Evolutionary conservation across 2,888 invertebrate species (phyloP).

Genomic region (Cephus spinipes): DNA sequence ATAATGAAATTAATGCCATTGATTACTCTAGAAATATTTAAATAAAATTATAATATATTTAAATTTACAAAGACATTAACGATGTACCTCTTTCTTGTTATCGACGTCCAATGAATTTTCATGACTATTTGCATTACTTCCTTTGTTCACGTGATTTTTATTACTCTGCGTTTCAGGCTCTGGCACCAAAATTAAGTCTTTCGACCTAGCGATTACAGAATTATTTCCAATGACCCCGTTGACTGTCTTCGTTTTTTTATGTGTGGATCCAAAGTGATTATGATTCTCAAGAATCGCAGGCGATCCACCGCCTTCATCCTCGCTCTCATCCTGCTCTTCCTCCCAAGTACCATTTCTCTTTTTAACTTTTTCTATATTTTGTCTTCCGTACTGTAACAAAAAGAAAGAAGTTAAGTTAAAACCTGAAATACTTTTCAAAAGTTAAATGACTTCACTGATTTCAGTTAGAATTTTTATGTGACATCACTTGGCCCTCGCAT

Average conservation of each 20-base stretch:
- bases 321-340: slow-evolving; percentile 70
- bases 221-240: slow-evolving; percentile 70
- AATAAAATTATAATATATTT: background rate
- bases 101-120: slow-evolving; percentile 21
- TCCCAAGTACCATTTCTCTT: slow-evolving; percentile 68
- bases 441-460: background rate
- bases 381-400: slow-evolving; percentile 81
- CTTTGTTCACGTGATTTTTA: slow-evolving; percentile 52
- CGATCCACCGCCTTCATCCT: slow-evolving; percentile 67
- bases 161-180: slow-evolving; percentile 75
- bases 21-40: background rate
- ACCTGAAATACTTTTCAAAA: too few species aligned
- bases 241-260: slow-evolving; percentile 34
- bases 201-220: slow-evolving; percentile 77
- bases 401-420: background rate
- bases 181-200: slow-evolving; percentile 80
- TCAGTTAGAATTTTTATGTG: background rate
- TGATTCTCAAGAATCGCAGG: slow-evolving; percentile 53
- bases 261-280: slow-evolving; percentile 20
- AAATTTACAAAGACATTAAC: background rate
- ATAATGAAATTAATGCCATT: slow-evolving; percentile 11
- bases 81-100: slow-evolving; percentile 42
- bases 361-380: slow-evolving; percentile 80
- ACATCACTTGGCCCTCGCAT: background rate
- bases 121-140: slow-evolving; percentile 4